Conservation (phyloP, 2,888 invertebrate genomes). For the Harpalus rubripes region DNA sequence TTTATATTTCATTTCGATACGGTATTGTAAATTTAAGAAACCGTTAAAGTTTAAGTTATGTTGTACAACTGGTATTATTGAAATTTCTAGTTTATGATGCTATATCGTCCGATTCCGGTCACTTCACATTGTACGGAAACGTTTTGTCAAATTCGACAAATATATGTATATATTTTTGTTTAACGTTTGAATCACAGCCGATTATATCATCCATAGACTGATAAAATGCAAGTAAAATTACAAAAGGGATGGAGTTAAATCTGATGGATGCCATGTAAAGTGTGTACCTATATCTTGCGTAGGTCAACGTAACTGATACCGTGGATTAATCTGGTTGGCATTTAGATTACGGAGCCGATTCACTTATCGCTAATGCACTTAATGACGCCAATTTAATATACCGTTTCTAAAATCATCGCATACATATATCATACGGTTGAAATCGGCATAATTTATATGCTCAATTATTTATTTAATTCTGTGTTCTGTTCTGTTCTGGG, state of each 20-base stretch:
- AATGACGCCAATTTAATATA: constrained; percentile 65
- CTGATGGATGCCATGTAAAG: neutral
- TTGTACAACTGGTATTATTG: no score
- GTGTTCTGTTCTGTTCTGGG: constrained; percentile 26
- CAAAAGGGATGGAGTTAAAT: neutral
- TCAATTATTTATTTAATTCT: constrained; percentile 57
- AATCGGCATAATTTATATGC: constrained; percentile 59
- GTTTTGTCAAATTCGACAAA: no score
- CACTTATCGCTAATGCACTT: constrained; percentile 65
- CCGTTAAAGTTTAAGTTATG: no score
- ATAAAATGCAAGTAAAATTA: neutral
- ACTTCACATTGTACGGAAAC: no score
- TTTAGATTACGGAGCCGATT: constrained; percentile 48
- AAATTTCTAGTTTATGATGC: no score
- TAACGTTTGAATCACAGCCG: no score
- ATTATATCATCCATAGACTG: no score
- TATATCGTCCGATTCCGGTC: no score
- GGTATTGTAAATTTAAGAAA: no score
- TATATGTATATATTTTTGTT: no score
- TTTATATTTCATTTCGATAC: no score
- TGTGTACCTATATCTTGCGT: neutral
- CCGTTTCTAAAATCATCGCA: constrained; percentile 66
- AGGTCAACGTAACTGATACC: constrained; percentile 65
- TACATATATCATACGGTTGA: constrained; percentile 63
- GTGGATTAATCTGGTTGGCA: constrained; percentile 58